Percentiles rank a stretch among this genome's conserved stretches.
phyloP scores from a whole-genome alignment of 2,797 vertebrate species.

The Cheirogaleus major region DNA sequence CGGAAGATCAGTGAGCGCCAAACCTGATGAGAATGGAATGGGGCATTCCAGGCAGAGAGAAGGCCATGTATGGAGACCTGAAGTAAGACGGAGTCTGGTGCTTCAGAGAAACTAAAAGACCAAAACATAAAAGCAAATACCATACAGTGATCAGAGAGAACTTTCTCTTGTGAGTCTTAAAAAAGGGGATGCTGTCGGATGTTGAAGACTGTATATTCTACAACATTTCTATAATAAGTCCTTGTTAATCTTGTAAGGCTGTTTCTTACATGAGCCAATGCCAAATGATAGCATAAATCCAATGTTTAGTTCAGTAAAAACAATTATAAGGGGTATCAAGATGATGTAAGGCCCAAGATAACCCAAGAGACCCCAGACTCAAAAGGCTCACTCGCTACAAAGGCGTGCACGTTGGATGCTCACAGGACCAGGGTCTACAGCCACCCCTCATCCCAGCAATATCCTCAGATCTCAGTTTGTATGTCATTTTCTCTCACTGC shows the following conservation, averaged over 20 bases:
- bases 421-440: background rate
- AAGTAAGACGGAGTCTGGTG: background rate
- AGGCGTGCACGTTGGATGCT: background rate
- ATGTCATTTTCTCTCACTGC: background rate
- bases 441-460: background rate
- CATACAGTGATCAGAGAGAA: background rate
- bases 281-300: background rate
- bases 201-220: background rate
- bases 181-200: background rate
- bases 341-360: background rate
- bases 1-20: background rate
- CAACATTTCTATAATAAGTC: background rate
- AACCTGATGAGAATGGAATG: background rate
- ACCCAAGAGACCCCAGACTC: background rate
- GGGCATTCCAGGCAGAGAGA: background rate
- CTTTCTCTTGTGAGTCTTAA: background rate
- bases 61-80: background rate
- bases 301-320: background rate
- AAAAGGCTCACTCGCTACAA: background rate
- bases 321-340: background rate
- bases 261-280: background rate
- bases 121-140: background rate
- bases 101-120: background rate
- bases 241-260: background rate
- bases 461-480: background rate